Evolutionary conservation across 2,888 invertebrate genomes (phyloP), one percentile per base, ranked within the genome.

Genomic region (Mythimna loreyi): DNA sequence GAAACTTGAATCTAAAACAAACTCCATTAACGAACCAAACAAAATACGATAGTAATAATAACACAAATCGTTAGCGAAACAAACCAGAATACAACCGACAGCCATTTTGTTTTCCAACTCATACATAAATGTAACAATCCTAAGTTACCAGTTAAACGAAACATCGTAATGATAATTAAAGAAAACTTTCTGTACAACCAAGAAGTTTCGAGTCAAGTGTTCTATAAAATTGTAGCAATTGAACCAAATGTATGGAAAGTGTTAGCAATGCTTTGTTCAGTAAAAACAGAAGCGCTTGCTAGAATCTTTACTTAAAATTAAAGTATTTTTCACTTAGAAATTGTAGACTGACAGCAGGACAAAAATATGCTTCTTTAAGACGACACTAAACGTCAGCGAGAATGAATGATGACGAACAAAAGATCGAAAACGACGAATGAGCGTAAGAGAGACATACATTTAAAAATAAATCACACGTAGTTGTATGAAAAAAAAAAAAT

Each of bases 171-270:
- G 68, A 70, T 83, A 82, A 82, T 83, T 78, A 73, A 57, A 61
- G 67, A 55, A 69, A 82, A 78, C 55, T 70, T 79, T 60, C 19
- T 8, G 36, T n/a, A 50, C 40, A 64, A 56, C 50, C 59, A 67
- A 71, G 52, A 52, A 75, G 59, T 75, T 81, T 23, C 28, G 52
- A 72, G 66, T 55, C 52, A 65, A 80, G 62, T 53, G 55, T 67
- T 66, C 49, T 16, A 21, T 43, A 71, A 86, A 84, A 84, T 88
- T 87, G 85, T 72, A 82, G 69, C 72, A 74, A 72, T 73, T 83
- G 62, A 55, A 64, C n/a, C 50, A 65, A 85, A 72, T 70, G 64
- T 73, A 82, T 67, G 67, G 49, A 2, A 67, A 52, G n/a, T 50
- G 30, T 45, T 52, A 57, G 58, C 52, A 47, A 82, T 80, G 67